Conservation (phyloP, 1,140 invertebrate species). For the Leptopilina boulardi region DNA sequence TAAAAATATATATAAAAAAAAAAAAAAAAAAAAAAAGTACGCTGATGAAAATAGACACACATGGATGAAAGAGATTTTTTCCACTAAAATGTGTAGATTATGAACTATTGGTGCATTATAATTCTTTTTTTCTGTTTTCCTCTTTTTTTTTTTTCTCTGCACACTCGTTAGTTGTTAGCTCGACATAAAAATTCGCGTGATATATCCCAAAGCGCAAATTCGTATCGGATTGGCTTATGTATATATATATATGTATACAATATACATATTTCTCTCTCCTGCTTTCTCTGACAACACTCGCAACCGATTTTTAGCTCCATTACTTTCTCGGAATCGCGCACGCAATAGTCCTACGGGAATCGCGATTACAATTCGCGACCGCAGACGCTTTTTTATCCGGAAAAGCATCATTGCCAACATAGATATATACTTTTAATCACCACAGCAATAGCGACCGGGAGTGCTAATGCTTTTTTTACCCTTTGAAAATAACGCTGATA, state of each 20-base stretch:
- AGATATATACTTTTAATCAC: conserved; percentile 32
- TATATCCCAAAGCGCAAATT: conserved; percentile 30
- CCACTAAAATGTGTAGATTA: background rate
- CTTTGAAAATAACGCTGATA: conserved; percentile 10
- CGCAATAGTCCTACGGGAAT: conserved; percentile 31
- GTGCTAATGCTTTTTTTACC: background rate
- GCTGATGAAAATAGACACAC: no score
- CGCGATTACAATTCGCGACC: conserved; percentile 22
- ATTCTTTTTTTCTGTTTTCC: background rate
- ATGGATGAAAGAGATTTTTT: background rate
- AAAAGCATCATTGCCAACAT: conserved; percentile 28
- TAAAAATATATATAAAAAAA: no score
- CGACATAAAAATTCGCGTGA: conserved; percentile 28
- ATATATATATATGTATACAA: background rate
- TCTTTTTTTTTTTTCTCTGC: background rate
- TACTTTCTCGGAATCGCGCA: conserved; percentile 19
- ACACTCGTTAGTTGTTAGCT: background rate
- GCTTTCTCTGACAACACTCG: conserved; percentile 15
- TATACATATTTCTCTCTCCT: background rate
- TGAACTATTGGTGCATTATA: conserved; percentile 11
- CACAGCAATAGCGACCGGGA: background rate
- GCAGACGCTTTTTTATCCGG: conserved; percentile 31
- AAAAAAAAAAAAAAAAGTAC: no score
- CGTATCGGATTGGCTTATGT: conserved; percentile 23
- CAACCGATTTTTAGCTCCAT: conserved; percentile 29